phyloP scores from a whole-genome alignment of 2,888 invertebrate species.

The Eurois occulta region DNA sequence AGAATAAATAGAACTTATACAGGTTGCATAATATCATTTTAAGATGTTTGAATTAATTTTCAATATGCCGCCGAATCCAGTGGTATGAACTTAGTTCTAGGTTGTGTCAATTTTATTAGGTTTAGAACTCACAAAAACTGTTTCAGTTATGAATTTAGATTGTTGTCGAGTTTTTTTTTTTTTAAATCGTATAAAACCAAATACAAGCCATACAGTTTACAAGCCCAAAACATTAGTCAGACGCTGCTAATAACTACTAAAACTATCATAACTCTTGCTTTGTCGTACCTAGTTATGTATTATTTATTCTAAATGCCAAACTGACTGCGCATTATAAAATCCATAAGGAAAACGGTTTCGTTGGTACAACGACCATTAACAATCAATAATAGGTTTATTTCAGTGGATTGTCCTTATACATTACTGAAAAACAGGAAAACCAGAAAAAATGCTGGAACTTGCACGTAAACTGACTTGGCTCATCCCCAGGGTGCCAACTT shows the following conservation, averaged over 20 bases:
- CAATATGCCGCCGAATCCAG: background rate
- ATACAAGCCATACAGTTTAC: background rate
- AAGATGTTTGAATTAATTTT: background rate
- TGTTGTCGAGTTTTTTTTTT: background rate
- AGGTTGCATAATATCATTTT: background rate
- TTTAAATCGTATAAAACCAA: background rate
- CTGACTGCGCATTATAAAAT: constrained; percentile 8
- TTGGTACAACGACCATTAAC: constrained; percentile 14
- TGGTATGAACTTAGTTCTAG: background rate
- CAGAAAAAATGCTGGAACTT: background rate
- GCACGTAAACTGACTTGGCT: background rate
- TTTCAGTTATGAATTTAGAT: background rate
- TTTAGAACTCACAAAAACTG: background rate
- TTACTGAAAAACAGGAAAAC: constrained; percentile 36
- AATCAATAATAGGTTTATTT: constrained; percentile 24
- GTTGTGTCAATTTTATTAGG: background rate
- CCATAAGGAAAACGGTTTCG: constrained; percentile 45
- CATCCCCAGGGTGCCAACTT: too few relatives aligned
- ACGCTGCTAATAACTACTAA: background rate
- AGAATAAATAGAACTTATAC: background rate
- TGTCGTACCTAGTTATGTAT: background rate
- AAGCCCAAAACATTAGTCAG: background rate
- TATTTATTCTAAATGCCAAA: constrained; percentile 18
- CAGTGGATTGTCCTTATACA: constrained; percentile 22
- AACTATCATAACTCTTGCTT: constrained; percentile 10